Conservation (phyloP, 2,113 vertebrate genomes). For the Oenanthe oenanthe region DNA sequence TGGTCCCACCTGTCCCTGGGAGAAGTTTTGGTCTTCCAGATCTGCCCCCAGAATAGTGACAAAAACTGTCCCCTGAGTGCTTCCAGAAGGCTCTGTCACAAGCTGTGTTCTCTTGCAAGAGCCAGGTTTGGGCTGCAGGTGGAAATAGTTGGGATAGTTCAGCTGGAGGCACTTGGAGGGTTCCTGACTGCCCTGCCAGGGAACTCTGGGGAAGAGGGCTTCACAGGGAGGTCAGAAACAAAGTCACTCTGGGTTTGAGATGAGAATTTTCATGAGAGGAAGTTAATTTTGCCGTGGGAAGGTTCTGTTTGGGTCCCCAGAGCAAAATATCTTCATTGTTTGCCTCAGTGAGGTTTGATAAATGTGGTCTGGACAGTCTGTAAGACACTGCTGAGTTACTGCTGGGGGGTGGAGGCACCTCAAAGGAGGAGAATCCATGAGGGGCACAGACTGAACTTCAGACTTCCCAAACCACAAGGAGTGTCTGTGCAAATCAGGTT, state of each 20-base stretch:
- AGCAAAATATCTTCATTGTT: fast-evolving
- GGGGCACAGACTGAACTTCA: not conserved
- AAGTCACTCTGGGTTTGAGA: fast-evolving
- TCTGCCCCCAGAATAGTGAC: not conserved
- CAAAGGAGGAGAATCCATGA: not conserved
- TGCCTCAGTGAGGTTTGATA: fast-evolving
- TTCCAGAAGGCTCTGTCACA: not conserved
- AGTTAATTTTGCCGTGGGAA: not conserved
- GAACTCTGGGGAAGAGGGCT: not conserved
- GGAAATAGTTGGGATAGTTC: not conserved
- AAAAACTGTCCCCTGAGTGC: fast-evolving
- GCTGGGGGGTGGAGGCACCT: not conserved
- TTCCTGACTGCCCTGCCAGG: not conserved
- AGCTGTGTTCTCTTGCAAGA: not conserved
- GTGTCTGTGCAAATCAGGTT: not conserved
- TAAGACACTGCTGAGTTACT: not conserved
- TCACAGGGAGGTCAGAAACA: not conserved
- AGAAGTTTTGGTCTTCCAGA: not conserved
- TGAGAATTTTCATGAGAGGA: not conserved
- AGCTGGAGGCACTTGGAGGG: not conserved
- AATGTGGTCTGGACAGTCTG: fast-evolving
- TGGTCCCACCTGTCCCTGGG: not conserved
- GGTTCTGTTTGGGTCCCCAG: fast-evolving
- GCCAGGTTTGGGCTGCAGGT: not conserved
- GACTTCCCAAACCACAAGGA: not conserved